Conservation (phyloP, 2,113 vertebrate species). For the Cettia cetti region DNA sequence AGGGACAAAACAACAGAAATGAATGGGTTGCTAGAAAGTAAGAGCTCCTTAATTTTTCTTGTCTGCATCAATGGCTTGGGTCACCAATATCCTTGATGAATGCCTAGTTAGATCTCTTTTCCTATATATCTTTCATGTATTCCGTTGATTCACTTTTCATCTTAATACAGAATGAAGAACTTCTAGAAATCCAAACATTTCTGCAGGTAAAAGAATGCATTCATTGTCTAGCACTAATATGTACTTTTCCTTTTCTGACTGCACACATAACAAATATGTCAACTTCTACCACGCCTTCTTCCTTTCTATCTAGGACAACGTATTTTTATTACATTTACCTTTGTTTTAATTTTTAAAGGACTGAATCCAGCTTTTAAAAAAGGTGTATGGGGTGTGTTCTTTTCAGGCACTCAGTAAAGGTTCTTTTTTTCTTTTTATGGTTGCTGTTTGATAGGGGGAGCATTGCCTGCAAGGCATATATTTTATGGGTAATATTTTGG, state of each 20-base stretch:
- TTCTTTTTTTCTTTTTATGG: background rate
- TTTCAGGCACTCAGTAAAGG: background rate
- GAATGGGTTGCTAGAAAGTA: background rate
- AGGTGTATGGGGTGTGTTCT: background rate
- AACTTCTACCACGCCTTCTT: background rate
- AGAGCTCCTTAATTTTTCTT: background rate
- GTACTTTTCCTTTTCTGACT: background rate
- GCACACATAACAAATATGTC: background rate
- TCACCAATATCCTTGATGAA: accelerated
- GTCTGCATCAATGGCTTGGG: accelerated
- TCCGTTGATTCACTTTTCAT: background rate
- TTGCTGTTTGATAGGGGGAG: background rate
- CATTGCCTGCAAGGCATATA: background rate
- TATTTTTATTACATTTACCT: background rate
- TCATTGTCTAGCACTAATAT: background rate
- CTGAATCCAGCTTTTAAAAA: background rate
- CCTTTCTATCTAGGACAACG: background rate
- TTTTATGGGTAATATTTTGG: background rate
- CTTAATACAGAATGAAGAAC: background rate
- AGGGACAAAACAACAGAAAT: background rate
- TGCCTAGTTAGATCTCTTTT: background rate
- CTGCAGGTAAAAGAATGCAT: background rate
- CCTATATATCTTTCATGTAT: background rate
- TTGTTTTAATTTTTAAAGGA: background rate
- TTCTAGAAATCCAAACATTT: background rate